These are phyloP conservation scores for Agonopterix alstromeriana DNA, from an alignment of 2,888 invertebrate species.

Conservation along the genomic window DNA sequence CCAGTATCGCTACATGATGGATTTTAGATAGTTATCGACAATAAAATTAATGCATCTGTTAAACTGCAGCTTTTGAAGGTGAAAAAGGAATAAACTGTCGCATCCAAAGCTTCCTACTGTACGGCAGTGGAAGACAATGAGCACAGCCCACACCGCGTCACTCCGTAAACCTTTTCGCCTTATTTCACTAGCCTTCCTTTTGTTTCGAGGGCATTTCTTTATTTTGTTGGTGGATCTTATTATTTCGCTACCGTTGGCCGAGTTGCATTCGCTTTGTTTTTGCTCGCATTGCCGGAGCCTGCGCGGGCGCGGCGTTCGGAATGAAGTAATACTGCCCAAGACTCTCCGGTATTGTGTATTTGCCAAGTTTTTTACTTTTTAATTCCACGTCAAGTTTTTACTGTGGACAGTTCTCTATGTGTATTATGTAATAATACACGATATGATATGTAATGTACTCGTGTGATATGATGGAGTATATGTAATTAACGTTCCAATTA, in stretches of 20 bases:
- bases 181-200: conserved; percentile 71
- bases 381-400: conserved; percentile 52
- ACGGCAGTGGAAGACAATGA: conserved; percentile 48
- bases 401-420: conserved; percentile 15
- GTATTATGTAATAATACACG: too few species aligned
- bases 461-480: conserved; percentile 40
- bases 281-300: conserved; percentile 32
- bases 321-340: conserved; percentile 69
- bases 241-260: conserved; percentile 75
- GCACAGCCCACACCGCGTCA: conserved; percentile 71
- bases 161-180: conserved; percentile 72
- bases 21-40: too few species aligned
- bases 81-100: conserved; percentile 17
- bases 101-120: conserved; percentile 28
- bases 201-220: conserved; percentile 70
- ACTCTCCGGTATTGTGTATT: conserved; percentile 69
- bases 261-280: conserved; percentile 63
- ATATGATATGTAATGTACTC: conserved; percentile 38
- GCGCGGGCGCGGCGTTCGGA: conserved; percentile 34
- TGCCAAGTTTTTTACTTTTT: conserved; percentile 44
- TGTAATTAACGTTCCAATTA: conserved; percentile 26
- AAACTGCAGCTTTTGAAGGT: too few species aligned
- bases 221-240: conserved; percentile 76
- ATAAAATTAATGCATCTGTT: too few species aligned
- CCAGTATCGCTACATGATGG: too few species aligned